These are phyloP conservation scores for Charadrius vociferus DNA, from an alignment of 2,113 vertebrate genomes.

Conservation along the genomic window DNA sequence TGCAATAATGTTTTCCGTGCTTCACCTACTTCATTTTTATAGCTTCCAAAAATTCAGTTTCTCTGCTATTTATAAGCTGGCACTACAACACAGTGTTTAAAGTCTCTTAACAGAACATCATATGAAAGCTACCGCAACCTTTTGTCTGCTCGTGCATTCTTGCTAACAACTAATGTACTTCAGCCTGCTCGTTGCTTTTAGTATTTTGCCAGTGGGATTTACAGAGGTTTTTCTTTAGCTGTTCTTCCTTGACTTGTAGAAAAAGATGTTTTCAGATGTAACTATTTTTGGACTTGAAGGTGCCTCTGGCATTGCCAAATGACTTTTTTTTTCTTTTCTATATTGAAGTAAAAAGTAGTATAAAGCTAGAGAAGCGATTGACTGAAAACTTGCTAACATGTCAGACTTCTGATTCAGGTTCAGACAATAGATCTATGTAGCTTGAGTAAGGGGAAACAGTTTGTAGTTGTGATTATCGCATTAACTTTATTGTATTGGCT, in stretches of 20 bases:
- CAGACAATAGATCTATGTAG: background rate
- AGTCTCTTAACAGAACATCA: background rate
- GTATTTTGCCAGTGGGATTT: slow-evolving; percentile 30
- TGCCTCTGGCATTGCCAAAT: background rate
- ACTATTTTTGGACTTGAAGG: background rate
- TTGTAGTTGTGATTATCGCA: background rate
- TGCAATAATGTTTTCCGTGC: background rate
- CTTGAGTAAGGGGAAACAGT: background rate
- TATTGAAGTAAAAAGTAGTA: background rate
- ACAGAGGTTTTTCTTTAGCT: background rate
- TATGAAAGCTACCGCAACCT: background rate
- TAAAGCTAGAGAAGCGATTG: background rate
- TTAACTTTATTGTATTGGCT: background rate
- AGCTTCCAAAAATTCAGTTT: background rate
- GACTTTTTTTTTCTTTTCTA: background rate
- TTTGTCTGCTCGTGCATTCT: background rate
- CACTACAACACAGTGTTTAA: background rate
- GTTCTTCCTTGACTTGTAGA: background rate
- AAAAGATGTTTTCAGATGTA: background rate
- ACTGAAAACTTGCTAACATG: background rate
- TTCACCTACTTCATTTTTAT: background rate
- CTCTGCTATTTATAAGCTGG: background rate
- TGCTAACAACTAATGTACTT: background rate
- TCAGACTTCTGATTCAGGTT: background rate
- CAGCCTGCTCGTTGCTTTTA: background rate